A percentile compares a stretch with the other conserved stretches of the same genome.
Evolutionary conservation across 2,113 vertebrate species (phyloP).

Genomic region (Callaeas wilsoni): DNA sequence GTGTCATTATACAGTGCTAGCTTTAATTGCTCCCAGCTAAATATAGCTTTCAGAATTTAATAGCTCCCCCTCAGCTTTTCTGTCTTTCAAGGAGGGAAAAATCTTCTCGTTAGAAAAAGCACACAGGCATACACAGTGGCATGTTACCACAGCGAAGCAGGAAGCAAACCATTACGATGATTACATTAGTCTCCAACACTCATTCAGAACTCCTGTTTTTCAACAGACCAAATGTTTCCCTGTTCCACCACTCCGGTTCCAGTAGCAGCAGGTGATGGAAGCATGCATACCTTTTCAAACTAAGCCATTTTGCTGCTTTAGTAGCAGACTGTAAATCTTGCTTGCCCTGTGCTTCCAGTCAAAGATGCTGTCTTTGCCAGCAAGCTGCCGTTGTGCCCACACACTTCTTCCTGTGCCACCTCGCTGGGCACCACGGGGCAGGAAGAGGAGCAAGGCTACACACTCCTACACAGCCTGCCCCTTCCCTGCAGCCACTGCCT

Average conservation of each 20-base stretch:
- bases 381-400: not conserved
- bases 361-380: not conserved
- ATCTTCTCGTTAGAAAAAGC: not conserved
- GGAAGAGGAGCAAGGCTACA: not conserved
- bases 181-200: not conserved
- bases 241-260: not conserved
- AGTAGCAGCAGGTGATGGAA: not conserved
- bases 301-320: not conserved
- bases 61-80: not conserved
- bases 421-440: not conserved
- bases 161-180: not conserved
- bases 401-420: not conserved
- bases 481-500: not conserved
- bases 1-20: not conserved
- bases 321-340: not conserved
- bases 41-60: conserved; percentile 6
- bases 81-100: not conserved
- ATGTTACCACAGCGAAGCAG: not conserved
- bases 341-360: not conserved
- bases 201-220: not conserved
- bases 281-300: not conserved
- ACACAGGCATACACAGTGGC: not conserved
- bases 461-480: fast-evolving
- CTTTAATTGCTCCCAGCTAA: conserved; percentile 19
- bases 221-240: not conserved